Evolutionary conservation across 2,113 vertebrate species (phyloP).

Genomic region (Pluvialis apricaria): DNA sequence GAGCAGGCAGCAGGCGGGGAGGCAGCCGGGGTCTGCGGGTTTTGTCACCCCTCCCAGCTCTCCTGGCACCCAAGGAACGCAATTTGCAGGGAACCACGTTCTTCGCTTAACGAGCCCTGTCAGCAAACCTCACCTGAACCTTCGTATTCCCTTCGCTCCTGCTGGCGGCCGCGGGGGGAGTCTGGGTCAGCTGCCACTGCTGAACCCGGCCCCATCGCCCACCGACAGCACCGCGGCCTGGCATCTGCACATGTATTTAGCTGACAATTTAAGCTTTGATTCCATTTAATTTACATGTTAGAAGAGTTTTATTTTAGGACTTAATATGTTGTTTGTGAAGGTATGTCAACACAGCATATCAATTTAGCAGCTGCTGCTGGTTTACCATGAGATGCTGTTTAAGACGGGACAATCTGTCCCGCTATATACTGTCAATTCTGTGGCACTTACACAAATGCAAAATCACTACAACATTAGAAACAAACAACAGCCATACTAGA

Average conservation of each 20-base stretch:
- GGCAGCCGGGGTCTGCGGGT: neutral
- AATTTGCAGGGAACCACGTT: neutral
- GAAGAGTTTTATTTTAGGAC: neutral
- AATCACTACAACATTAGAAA: neutral
- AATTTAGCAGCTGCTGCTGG: neutral
- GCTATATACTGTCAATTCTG: fast-evolving
- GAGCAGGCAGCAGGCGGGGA: neutral
- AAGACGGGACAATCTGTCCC: neutral
- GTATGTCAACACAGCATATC: neutral
- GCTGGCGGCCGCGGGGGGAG: neutral
- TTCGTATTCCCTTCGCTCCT: fast-evolving
- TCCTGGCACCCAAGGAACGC: neutral
- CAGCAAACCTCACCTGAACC: neutral
- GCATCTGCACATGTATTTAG: neutral
- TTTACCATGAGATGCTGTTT: neutral
- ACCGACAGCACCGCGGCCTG: fast-evolving
- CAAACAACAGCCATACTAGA: neutral
- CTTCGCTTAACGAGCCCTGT: neutral
- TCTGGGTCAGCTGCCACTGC: neutral
- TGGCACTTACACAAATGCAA: neutral
- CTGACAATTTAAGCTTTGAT: neutral
- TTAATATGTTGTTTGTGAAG: neutral
- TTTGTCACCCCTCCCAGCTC: neutral
- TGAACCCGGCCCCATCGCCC: neutral
- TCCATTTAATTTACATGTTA: neutral